Conservation (phyloP, 2,888 invertebrate genomes). For the Conchocele bisecta region DNA sequence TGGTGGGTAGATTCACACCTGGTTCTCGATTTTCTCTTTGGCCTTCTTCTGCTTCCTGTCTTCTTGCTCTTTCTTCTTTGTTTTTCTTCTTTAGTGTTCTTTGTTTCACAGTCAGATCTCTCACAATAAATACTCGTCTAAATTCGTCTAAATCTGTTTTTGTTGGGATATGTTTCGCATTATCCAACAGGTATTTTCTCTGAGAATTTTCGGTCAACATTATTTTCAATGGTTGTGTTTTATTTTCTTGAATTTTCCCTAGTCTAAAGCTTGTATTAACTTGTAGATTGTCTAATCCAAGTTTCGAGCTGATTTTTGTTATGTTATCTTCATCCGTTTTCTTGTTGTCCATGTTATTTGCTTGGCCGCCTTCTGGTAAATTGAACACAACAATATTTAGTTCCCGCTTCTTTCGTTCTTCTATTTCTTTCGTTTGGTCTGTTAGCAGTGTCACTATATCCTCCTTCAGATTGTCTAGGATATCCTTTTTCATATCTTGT, state of each 20-base stretch:
- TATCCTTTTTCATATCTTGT: background rate
- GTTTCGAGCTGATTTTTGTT: background rate
- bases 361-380: background rate
- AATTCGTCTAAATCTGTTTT: background rate
- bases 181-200: background rate
- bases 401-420: background rate
- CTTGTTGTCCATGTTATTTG: background rate
- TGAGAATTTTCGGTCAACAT: background rate
- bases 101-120: background rate
- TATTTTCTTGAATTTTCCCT: background rate
- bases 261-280: background rate
- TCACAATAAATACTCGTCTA: background rate
- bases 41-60: no score
- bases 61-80: no score
- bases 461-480: background rate
- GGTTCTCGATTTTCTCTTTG: background rate
- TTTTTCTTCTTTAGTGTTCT: no score
- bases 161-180: background rate
- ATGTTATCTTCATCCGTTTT: background rate
- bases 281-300: background rate
- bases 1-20: background rate
- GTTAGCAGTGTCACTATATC: background rate
- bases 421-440: background rate
- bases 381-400: background rate
- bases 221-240: background rate